Evolutionary conservation across 2,888 invertebrate species (phyloP), one percentile per base, ranked within the genome.

Genomic region (Odontothrips loti): DNA sequence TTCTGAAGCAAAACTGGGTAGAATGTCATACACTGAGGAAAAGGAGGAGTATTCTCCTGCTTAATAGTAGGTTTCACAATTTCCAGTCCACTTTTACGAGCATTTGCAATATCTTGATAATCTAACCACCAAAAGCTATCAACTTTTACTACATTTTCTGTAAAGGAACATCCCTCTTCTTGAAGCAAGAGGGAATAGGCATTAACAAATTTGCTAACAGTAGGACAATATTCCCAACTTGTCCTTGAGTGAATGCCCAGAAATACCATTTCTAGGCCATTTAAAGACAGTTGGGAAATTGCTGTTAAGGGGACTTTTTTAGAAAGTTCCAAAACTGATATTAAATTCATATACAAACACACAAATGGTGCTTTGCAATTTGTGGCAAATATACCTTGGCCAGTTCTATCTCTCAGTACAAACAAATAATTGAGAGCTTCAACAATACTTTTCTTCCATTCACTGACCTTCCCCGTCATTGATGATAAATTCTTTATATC

Each of bases 321-420:
- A 12, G 23, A 23, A 8, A 75, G 68, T 27, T 75, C 68, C 9
- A 75, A 12, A 27, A 75, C 1, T 12, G 68, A 27, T 4, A 75
- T n/a, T 12, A 75, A 12, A 27, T 75, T 75, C 68, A 75, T 75
- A 10, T 75, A 75, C n/a, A 75, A 27, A 12, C 68, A 75, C 23
- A 75, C 68, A 75, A 75, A 75, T 1, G 68, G 68, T 23, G 23
- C 68, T 27, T 75, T 75, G 27, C 68, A 75, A 75, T 75, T 75
- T 8, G 68, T 75, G 8, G 68, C 68, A 75, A 75, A 75, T 27
- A 75, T 75, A 27, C 68, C 68, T 27, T 75, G 68, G 8, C 68
- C 68, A 23, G 68, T 75, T 27, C 68, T 75, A 27, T 75, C 68
- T 12, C 68, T 75, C 27, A 75, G 12, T 9, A 75, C 68, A 75